These are phyloP conservation scores for Allobates femoralis DNA, from an alignment of 2,797 vertebrate genomes.

Conservation along the genomic window DNA sequence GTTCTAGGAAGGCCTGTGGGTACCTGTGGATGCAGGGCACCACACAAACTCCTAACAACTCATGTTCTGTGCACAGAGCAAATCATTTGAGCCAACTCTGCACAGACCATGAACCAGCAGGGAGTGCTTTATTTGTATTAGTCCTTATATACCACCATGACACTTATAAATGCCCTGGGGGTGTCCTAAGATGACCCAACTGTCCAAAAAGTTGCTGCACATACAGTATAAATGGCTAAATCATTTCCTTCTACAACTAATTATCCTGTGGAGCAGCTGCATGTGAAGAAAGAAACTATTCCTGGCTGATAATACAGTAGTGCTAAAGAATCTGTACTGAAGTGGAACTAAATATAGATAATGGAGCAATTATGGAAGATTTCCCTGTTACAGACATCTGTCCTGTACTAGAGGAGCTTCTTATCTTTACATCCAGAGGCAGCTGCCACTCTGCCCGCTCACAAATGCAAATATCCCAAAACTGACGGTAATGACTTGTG, in stretches of 20 bases:
- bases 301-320: conserved; percentile 4
- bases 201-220: not conserved
- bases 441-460: not conserved
- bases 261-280: not conserved
- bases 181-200: not conserved
- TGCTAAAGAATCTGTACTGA: not conserved
- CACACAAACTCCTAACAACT: no score
- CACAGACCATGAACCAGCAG: not conserved
- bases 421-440: not conserved
- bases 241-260: conserved; percentile 1
- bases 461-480: not conserved
- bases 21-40: no score
- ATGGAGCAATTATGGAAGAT: conserved; percentile 8
- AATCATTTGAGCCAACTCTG: not conserved
- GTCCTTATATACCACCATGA: no score
- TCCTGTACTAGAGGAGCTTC: not conserved
- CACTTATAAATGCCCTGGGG: not conserved
- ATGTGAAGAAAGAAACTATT: conserved; percentile 3
- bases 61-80: no score
- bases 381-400: conserved; percentile 12
- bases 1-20: no score
- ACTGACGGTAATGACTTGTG: not conserved
- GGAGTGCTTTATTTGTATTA: not conserved
- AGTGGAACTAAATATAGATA: conserved; percentile 39
- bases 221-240: not conserved